Conservation (phyloP, 2,113 vertebrate genomes). For the Cettia cetti region DNA sequence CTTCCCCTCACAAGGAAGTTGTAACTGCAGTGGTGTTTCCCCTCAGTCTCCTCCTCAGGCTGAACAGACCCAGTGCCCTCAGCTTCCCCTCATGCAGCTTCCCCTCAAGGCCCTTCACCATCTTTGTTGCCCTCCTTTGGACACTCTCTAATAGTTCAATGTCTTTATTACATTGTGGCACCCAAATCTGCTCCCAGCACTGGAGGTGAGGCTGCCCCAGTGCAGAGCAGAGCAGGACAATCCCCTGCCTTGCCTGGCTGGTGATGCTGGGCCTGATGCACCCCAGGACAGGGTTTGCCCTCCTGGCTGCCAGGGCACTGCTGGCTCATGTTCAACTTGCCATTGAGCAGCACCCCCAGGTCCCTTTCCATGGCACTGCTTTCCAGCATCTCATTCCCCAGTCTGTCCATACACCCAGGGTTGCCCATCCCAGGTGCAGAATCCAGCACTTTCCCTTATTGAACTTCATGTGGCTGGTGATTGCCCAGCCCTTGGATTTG, state of each 20-base stretch:
- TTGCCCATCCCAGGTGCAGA: not conserved
- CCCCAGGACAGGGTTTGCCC: not conserved
- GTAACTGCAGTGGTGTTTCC: not conserved
- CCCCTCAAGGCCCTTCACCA: not conserved
- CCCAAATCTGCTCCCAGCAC: not conserved
- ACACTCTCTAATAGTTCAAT: not conserved
- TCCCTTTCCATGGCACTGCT: not conserved
- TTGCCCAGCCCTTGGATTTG: too few relatives aligned
- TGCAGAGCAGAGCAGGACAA: not conserved
- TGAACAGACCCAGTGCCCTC: not conserved
- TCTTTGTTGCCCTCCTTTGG: not conserved
- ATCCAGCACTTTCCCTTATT: rapidly evolving
- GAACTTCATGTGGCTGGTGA: rapidly evolving
- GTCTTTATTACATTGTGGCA: rapidly evolving
- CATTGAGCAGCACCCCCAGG: rapidly evolving
- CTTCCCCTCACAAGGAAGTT: rapidly evolving
- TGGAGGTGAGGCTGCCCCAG: not conserved
- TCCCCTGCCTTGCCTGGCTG: not conserved
- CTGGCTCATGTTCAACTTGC: not conserved
- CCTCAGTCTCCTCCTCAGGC: not conserved
- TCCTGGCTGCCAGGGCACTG: not conserved
- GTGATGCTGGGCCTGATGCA: not conserved
- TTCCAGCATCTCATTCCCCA: not conserved
- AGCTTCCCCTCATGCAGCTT: rapidly evolving
- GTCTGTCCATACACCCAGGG: not conserved